These are phyloP conservation scores for Mimumesa dahlbomi DNA, from an alignment of 2,888 invertebrate genomes.

Conservation along the genomic window DNA sequence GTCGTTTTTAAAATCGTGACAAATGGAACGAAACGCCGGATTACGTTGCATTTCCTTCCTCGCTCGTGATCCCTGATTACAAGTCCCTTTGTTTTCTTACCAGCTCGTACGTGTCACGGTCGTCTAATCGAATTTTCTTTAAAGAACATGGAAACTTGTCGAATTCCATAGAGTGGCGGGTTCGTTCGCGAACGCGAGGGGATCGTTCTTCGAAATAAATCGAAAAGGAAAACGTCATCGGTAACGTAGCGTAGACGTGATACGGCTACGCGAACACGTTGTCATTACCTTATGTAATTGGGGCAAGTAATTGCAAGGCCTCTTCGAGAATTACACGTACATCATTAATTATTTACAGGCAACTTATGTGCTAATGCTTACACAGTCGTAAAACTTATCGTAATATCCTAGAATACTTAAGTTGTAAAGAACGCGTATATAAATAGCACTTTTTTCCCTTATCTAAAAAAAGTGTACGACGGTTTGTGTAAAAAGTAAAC, in stretches of 20 bases:
- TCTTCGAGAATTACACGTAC: slow-evolving; percentile 46
- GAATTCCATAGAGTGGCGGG: background rate
- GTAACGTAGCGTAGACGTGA: slow-evolving; percentile 2
- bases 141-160: background rate
- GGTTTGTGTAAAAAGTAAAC: slow-evolving; percentile 50
- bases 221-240: background rate
- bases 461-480: slow-evolving; percentile 47
- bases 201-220: background rate
- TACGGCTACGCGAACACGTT: slow-evolving; percentile 16
- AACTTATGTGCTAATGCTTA: slow-evolving; percentile 58
- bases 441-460: slow-evolving; percentile 51
- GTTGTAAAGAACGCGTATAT: slow-evolving; percentile 53
- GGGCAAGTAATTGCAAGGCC: slow-evolving; percentile 27
- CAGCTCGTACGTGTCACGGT: too few relatives aligned
- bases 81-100: too few relatives aligned
- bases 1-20: slow-evolving; percentile 38
- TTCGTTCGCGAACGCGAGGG: too few relatives aligned
- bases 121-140: too few relatives aligned
- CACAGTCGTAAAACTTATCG: slow-evolving; percentile 52
- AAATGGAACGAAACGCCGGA: slow-evolving; percentile 17
- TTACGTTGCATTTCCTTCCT: slow-evolving; percentile 15
- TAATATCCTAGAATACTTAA: slow-evolving; percentile 45
- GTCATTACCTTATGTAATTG: slow-evolving; percentile 21
- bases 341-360: slow-evolving; percentile 59
- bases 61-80: slow-evolving; percentile 22